These are phyloP conservation scores for Ptilorrhoa leucosticta DNA, from an alignment of 2,113 vertebrate species.

Conservation along the genomic window DNA sequence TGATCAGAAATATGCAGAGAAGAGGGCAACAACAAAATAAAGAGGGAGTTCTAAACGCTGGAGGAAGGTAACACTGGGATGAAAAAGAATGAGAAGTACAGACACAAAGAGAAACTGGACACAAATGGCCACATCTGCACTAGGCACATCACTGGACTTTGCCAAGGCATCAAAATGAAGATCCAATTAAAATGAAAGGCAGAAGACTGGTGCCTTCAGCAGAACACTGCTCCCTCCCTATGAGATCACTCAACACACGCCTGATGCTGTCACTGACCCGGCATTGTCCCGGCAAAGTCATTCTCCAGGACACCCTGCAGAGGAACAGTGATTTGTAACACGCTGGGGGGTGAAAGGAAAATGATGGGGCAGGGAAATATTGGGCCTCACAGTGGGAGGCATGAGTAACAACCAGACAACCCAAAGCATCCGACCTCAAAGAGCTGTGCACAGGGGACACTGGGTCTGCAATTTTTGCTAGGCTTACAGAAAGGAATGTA, in stretches of 20 bases:
- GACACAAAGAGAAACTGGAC: background rate
- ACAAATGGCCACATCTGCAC: background rate
- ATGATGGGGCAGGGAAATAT: constrained; percentile 10
- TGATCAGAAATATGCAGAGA: background rate
- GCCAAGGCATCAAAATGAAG: background rate
- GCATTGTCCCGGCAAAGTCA: constrained; percentile 1
- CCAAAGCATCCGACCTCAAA: constrained; percentile 30
- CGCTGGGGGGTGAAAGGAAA: background rate
- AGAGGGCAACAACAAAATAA: background rate
- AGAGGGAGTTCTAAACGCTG: background rate
- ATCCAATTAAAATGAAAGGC: constrained; percentile 33
- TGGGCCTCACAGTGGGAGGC: background rate
- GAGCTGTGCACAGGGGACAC: background rate
- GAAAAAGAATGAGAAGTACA: background rate
- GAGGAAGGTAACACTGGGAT: background rate
- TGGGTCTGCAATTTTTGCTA: background rate
- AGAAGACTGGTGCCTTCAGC: constrained; percentile 25
- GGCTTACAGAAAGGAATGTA: constrained; percentile 41
- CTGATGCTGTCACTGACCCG: constrained; percentile 42
- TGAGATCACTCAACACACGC: constrained; percentile 33
- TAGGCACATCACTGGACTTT: background rate
- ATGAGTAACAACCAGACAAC: constrained; percentile 20
- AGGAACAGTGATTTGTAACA: constrained; percentile 15
- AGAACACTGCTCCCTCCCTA: background rate
- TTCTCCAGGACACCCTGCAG: background rate